These are phyloP conservation scores for Perizoma flavofasciatum DNA, from an alignment of 2,888 invertebrate species.

Conservation along the genomic window DNA sequence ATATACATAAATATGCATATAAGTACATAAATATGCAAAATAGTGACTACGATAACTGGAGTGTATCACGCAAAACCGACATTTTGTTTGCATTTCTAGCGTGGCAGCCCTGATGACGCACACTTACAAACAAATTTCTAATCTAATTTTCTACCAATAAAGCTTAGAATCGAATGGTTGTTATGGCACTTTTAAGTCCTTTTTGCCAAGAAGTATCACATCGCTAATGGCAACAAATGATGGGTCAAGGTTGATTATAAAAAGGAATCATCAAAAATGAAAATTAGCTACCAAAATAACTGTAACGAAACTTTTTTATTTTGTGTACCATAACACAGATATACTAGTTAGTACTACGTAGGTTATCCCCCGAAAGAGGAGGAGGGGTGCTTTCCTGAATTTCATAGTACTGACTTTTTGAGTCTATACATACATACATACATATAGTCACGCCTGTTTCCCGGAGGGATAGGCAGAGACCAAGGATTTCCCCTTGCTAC, in stretches of 20 bases:
- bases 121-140: conserved; percentile 32
- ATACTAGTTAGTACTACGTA: no score
- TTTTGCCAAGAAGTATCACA: conserved; percentile 38
- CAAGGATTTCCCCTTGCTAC: no score
- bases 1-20: conserved; percentile 37
- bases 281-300: conserved; percentile 48
- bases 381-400: no score
- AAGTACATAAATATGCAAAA: conserved; percentile 74
- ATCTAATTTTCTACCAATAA: conserved; percentile 39
- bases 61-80: conserved; percentile 75
- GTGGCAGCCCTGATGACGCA: conserved; percentile 26
- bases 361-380: no score
- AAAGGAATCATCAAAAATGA: conserved; percentile 58
- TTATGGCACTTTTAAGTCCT: conserved; percentile 33
- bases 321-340: no score
- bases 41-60: conserved; percentile 74
- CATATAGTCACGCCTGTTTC: no score
- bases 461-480: no score
- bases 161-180: conserved; percentile 40
- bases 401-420: no score
- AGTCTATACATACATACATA: no score
- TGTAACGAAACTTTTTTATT: no score
- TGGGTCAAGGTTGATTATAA: conserved; percentile 73
- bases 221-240: conserved; percentile 71
- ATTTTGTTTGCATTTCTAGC: conserved; percentile 78